Percentiles rank a stretch among this genome's conserved stretches.
phyloP scores from a whole-genome alignment of 2,113 vertebrate genomes.

The Anhinga rufa region DNA sequence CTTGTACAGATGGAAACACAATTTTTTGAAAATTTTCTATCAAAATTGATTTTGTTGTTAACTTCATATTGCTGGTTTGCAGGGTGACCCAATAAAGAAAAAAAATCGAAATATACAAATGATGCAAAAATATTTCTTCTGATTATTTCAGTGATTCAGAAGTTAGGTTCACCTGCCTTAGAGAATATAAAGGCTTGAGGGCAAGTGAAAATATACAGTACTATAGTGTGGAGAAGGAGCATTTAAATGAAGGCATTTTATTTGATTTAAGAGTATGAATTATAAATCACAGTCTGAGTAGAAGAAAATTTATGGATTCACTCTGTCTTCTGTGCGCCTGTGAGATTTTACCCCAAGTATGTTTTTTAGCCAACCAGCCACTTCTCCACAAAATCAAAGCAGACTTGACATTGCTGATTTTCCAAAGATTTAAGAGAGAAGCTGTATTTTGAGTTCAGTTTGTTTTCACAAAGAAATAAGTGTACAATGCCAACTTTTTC shows the following conservation, averaged over 20 bases:
- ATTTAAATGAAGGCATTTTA: constrained; percentile 3
- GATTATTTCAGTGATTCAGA: neutral
- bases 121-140: neutral
- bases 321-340: neutral
- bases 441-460: neutral
- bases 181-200: neutral
- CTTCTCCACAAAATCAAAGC: neutral
- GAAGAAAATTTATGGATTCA: neutral
- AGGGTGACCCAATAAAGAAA: neutral
- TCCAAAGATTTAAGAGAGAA: neutral
- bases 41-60: neutral
- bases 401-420: neutral
- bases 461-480: neutral
- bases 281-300: constrained; percentile 5
- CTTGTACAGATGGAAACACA: neutral
- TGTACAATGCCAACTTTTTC: neutral
- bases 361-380: neutral
- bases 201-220: neutral
- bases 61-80: neutral
- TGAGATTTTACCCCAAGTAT: neutral
- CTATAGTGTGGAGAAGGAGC: neutral
- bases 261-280: constrained; percentile 19
- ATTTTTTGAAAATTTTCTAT: neutral
- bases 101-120: neutral
- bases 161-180: neutral